Evolutionary conservation across 2,797 vertebrate species (phyloP).

Genomic region (Coilia nasus): DNA sequence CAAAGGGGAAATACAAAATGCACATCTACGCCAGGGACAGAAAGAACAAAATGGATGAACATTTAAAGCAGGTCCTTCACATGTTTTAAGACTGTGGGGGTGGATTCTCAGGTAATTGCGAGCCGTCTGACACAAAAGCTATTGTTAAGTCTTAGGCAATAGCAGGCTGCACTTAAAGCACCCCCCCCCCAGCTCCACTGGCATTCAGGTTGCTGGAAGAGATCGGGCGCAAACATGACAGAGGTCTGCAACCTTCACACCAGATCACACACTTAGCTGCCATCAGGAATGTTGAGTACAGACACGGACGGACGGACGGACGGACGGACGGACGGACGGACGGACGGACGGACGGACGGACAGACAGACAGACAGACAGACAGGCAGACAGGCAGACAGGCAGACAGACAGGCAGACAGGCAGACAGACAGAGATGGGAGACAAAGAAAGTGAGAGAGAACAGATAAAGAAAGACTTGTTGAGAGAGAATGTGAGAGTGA

Average conservation of each 20-base stretch:
- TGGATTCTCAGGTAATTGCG: constrained; percentile 26
- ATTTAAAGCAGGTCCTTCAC: background rate
- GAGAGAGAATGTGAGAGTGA: background rate
- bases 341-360: no score
- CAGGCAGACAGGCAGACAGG: no score
- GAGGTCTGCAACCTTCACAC: background rate
- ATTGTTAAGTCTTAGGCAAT: constrained; percentile 6
- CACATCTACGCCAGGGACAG: background rate
- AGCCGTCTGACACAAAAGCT: constrained; percentile 29
- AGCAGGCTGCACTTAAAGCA: constrained; percentile 24
- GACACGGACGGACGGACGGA: no score
- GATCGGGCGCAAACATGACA: no score
- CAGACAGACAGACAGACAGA: no score
- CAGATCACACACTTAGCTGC: background rate
- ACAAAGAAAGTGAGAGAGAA: background rate
- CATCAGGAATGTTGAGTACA: background rate
- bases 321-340: no score
- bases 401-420: no score
- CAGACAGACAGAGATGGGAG: no score
- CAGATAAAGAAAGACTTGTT: background rate
- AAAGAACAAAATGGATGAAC: background rate
- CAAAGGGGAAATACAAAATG: background rate
- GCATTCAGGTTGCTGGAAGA: background rate
- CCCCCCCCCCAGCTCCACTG: constrained; percentile 1
- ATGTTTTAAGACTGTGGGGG: background rate